These are phyloP conservation scores for Drosophila ficusphila DNA, from an alignment of 1,140 invertebrate genomes.

Conservation along the genomic window DNA sequence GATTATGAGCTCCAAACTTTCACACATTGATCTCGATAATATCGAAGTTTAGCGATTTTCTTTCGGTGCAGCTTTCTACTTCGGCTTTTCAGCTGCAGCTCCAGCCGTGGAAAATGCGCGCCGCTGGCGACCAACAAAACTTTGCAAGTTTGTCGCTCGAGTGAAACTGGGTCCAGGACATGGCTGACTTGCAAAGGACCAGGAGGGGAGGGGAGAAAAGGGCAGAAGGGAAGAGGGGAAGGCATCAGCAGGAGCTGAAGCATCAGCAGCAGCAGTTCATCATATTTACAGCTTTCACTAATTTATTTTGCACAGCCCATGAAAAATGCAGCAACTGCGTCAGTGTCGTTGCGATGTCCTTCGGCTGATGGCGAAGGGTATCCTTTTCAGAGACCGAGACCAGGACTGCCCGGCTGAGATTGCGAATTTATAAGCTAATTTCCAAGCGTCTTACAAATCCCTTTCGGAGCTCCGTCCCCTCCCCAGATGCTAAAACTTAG, in stretches of 20 bases:
- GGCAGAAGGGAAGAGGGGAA: not conserved
- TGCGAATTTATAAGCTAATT: constrained; percentile 81
- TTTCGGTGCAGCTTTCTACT: constrained; percentile 12
- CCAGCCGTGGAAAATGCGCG: constrained; percentile 67
- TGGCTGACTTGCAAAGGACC: constrained; percentile 12
- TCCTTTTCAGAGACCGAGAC: constrained; percentile 13
- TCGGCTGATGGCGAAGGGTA: constrained; percentile 39
- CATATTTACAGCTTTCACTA: constrained; percentile 79
- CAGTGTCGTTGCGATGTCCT: constrained; percentile 27
- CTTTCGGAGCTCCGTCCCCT: too few species aligned
- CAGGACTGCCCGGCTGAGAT: constrained; percentile 42
- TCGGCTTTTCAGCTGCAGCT: constrained; percentile 57
- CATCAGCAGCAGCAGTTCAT: constrained; percentile 64
- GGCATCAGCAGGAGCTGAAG: constrained; percentile 12
- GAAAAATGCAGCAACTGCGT: constrained; percentile 67
- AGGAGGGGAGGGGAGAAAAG: not conserved
- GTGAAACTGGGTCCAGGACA: constrained; percentile 64
- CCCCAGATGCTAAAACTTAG: constrained; percentile 14
- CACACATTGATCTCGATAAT: too few species aligned
- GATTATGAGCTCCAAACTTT: too few species aligned
- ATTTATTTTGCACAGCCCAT: constrained; percentile 76
- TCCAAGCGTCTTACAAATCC: constrained; percentile 57
- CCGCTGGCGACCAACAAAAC: constrained; percentile 66
- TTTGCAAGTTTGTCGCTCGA: constrained; percentile 64
- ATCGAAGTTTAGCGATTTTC: too few species aligned